Evolutionary conservation across 1,140 invertebrate genomes (phyloP), one percentile per base, ranked within the genome.

Genomic region (Drosophila kepulauana): DNA sequence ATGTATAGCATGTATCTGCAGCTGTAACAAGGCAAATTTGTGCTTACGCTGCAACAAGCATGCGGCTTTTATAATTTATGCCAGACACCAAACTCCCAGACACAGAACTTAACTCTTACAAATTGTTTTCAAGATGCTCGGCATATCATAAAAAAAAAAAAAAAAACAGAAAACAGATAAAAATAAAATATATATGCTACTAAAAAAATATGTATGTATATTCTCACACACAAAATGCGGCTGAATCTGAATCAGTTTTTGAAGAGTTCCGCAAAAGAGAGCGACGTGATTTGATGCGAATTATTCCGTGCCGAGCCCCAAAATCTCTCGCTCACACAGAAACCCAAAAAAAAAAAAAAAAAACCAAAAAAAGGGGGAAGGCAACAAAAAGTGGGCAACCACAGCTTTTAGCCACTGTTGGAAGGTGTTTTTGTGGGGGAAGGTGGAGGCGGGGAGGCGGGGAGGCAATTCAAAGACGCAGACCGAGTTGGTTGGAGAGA

Each of bases 211-310:
- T 25, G 20, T 25, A 25, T 25, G 3, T 25, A 25, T 25, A 25
- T 25, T 15, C 54, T 65, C 28, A 20, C 81, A 71, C 66, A 63
- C 13, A 64, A 56, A 54, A 43, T 56, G 65, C 30, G 65, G 58
- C 68, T 58, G 74, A 77, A 77, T 78, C 72, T 78, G 69, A 88
- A 87, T 82, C 82, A 84, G 84, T 88, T 88, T 57, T 87, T 88
- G 78, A 82, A 88, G 84, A 88, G 84, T 74, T 75, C 84, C 84
- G 81, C 75, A 82, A 76, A 41, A 66, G 52, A 69, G 62, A 69
- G 62, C 49, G 78, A 89, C 85, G 85, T 89, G 85, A 89, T 89
- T 89, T 89, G 85, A 89, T 85, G 85, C 49, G 78, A 89, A 85
- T 84, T 72, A 88, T 87, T 70, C 79, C 79, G 65, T 71, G 85